phyloP scores from a whole-genome alignment of 2,888 invertebrate genomes.

The Linyphia triangularis region DNA sequence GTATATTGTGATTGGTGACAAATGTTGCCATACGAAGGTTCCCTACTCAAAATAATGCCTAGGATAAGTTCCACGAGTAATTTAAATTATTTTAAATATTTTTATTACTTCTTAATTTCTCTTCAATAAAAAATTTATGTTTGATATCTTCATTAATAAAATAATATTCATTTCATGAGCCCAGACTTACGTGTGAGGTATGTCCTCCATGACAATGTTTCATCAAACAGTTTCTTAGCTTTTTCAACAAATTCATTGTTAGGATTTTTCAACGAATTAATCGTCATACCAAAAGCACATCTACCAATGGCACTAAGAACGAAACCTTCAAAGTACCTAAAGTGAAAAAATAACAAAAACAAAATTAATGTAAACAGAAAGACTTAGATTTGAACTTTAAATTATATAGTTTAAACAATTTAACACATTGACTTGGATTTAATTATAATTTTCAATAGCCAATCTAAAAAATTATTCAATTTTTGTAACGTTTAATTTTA shows the following conservation, averaged over 20 bases:
- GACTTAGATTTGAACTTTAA: not conserved
- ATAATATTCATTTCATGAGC: too few species aligned
- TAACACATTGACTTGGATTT: not conserved
- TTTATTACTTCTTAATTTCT: too few species aligned
- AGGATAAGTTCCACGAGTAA: too few species aligned
- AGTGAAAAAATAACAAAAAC: not conserved
- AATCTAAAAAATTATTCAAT: too few species aligned
- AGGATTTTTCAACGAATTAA: slow-evolving; percentile 55
- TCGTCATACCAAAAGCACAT: slow-evolving; percentile 72
- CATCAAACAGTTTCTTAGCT: slow-evolving; percentile 55
- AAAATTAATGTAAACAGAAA: too few species aligned
- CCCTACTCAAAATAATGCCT: too few species aligned
- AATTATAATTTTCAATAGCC: not conserved
- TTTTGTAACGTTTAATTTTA: too few species aligned
- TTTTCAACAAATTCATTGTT: slow-evolving; percentile 63
- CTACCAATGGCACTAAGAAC: slow-evolving; percentile 59
- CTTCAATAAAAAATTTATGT: too few species aligned
- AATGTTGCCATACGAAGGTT: too few species aligned
- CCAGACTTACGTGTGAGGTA: slow-evolving; percentile 28
- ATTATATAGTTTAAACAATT: not conserved
- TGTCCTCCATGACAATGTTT: slow-evolving; percentile 43
- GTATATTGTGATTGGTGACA: too few species aligned
- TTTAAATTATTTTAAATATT: too few species aligned
- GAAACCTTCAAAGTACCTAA: slow-evolving; percentile 45
- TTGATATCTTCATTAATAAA: too few species aligned